Evolutionary conservation across 2,113 vertebrate species (phyloP).

Genomic region (Meles meles): DNA sequence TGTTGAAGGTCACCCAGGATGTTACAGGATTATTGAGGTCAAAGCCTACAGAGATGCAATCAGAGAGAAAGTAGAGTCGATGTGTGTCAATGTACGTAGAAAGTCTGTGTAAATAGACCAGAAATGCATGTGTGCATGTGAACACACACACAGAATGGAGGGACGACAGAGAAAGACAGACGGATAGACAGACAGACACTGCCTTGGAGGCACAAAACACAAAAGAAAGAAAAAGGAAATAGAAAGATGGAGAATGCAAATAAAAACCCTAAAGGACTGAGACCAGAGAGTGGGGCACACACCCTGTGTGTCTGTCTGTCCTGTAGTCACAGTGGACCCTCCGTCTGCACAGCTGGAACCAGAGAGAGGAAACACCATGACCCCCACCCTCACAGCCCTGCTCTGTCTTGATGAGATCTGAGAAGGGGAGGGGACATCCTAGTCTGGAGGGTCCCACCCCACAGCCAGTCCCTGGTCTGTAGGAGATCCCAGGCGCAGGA

Average conservation of each 20-base stretch:
- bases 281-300: not conserved
- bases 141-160: not conserved
- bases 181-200: not conserved
- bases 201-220: not conserved
- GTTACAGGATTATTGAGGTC: not conserved
- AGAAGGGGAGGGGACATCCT: too few species aligned
- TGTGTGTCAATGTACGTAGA: not conserved
- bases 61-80: not conserved
- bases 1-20: not conserved
- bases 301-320: too few species aligned
- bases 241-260: not conserved
- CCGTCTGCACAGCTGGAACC: rapidly evolving
- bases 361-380: not conserved
- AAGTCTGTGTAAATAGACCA: not conserved
- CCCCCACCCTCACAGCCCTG: not conserved
- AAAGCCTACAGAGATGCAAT: not conserved
- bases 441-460: too few species aligned
- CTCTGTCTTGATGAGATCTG: too few species aligned
- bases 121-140: not conserved
- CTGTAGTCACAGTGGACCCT: rapidly evolving
- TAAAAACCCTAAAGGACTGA: not conserved
- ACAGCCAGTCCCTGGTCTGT: too few species aligned
- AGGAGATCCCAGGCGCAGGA: too few species aligned
- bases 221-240: not conserved
- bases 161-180: not conserved